Base-by-base conservation (phyloP, 2,888 invertebrate species). In the Beris chalybata region DNA sequence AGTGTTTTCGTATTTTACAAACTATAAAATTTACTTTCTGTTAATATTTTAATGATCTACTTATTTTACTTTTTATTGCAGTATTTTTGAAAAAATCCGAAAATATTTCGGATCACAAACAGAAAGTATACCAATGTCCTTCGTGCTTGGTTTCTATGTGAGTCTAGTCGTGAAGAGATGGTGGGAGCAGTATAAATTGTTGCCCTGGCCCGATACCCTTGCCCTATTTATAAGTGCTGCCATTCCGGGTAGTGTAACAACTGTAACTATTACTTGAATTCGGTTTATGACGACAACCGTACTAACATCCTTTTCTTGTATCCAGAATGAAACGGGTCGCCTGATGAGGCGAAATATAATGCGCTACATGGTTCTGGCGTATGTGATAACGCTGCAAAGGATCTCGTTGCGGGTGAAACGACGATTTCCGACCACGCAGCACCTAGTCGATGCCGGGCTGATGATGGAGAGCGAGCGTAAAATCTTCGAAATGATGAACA, bases 141-240 rank as follows among this genome's bases (percentile, higher is more conserved):
- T 97, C 83, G 94, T 96, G 64, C 86, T 97, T 72, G 96, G 95
- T 67, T 96, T 97, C 85, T 96, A 95, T 83, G 95, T 96, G 71
- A 91, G 90, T 75, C 85, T 95, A 74, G 91, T 96, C 63, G 94
- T 96, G 73, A 91, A 91, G 77, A 85, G 96, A 74, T 96, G 95
- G 95, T 96, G 95, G 95, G 93, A 94, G 77, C 95, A 96, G 79
- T 95, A 95, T 84, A 89, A 90, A 81, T 83, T 93, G 70, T 83
- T 96, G 71, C 95, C 96, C 5, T 95, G 95, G 94, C 95, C 95
- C 0, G 96, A 96, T 82, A 93, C 93, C 70, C 85, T 94, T 74
- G 94, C 93, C 53, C 87, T 95, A 70, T 95, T 94, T 82, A 90
- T 95, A 80, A 93, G 93, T 74, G 93, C 95, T 6, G 93, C 91